Evolutionary conservation across 2,888 invertebrate genomes (phyloP).

Genomic region (Cosmia trapezina): DNA sequence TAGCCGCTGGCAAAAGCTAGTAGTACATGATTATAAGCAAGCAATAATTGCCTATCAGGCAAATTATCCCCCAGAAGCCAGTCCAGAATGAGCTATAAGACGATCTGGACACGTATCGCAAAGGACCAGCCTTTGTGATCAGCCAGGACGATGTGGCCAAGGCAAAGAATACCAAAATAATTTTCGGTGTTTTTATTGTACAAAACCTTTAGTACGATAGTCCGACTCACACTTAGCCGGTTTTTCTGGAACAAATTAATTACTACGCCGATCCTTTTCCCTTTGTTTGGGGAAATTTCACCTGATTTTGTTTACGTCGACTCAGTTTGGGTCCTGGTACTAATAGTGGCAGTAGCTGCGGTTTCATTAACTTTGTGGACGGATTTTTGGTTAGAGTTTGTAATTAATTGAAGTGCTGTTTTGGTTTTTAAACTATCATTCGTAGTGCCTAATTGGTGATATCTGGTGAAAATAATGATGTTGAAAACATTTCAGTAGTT

Average conservation of each 20-base stretch:
- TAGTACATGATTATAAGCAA: too few species aligned
- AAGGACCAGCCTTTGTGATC: too few species aligned
- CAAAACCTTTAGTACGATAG: neutral
- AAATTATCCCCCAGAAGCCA: too few species aligned
- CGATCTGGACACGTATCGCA: too few species aligned
- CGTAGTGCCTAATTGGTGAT: constrained; percentile 27
- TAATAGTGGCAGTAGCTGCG: constrained; percentile 47
- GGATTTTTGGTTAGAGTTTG: constrained; percentile 34
- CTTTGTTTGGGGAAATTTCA: constrained; percentile 59
- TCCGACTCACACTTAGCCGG: neutral
- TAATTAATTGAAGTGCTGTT: constrained; percentile 54
- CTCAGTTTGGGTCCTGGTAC: constrained; percentile 54
- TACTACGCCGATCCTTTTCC: constrained; percentile 57
- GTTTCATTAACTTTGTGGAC: constrained; percentile 45
- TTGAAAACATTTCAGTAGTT: neutral
- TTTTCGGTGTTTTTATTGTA: neutral
- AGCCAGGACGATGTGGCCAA: too few species aligned
- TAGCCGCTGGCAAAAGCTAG: too few species aligned
- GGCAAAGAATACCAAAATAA: too few species aligned
- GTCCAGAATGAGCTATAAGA: too few species aligned
- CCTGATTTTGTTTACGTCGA: constrained; percentile 63
- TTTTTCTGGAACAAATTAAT: constrained; percentile 67
- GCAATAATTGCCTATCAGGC: too few species aligned
- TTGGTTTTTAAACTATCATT: constrained; percentile 32
- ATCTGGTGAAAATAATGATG: constrained; percentile 11